Evolutionary conservation across 2,113 vertebrate genomes (phyloP).

Genomic region (Neofelis nebulosa): DNA sequence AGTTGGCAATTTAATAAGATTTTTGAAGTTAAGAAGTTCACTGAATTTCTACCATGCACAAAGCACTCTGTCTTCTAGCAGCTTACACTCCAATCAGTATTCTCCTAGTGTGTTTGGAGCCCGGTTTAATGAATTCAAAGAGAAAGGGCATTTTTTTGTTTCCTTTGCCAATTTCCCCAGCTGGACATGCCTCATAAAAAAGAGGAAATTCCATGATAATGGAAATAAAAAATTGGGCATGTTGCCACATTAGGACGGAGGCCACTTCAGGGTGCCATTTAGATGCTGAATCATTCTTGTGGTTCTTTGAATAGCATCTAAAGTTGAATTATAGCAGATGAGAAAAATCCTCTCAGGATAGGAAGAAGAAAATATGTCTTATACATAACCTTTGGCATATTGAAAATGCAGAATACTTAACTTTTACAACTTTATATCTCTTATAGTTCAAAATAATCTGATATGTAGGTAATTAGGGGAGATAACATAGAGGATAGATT

Average conservation of each 20-base stretch:
- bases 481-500: neutral
- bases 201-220: slow-evolving; percentile 9
- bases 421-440: neutral
- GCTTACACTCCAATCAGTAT: neutral
- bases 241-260: neutral
- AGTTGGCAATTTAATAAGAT: neutral
- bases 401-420: slow-evolving; percentile 19
- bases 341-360: neutral
- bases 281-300: slow-evolving; percentile 5
- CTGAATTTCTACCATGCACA: neutral
- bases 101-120: neutral
- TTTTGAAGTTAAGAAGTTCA: neutral
- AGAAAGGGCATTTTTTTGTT: neutral
- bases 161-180: neutral
- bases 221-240: slow-evolving; percentile 30
- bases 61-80: neutral
- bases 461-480: neutral
- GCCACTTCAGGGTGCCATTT: neutral
- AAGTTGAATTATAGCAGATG: slow-evolving; percentile 5
- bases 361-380: neutral
- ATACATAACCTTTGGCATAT: neutral
- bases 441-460: slow-evolving; percentile 32
- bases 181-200: neutral
- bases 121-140: slow-evolving; percentile 3
- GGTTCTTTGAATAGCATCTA: neutral